Conservation (phyloP, 2,888 invertebrate species). For the Harmothoe impar region DNA sequence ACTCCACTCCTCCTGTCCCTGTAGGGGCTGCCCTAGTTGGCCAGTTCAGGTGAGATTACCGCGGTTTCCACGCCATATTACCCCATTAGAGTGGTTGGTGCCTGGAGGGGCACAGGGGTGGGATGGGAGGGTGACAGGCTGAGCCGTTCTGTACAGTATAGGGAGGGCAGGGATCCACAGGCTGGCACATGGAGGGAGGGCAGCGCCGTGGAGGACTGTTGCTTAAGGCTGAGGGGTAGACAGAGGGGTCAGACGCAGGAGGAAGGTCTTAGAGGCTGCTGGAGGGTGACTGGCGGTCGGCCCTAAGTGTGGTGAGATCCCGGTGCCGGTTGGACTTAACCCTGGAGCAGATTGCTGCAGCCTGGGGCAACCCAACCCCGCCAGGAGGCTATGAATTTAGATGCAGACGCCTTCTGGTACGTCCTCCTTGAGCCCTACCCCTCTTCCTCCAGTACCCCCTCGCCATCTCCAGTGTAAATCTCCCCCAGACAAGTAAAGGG, state of each 20-base stretch:
- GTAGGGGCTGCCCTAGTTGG: too few relatives aligned
- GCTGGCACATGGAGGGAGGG: background rate
- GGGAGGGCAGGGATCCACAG: too few relatives aligned
- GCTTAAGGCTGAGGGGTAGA: background rate
- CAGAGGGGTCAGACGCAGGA: background rate
- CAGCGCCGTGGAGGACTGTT: background rate
- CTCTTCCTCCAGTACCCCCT: background rate
- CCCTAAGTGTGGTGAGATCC: background rate
- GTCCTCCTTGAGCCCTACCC: background rate
- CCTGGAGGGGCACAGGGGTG: too few relatives aligned
- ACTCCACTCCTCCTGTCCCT: too few relatives aligned
- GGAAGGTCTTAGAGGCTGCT: background rate
- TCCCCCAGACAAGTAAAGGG: too few relatives aligned
- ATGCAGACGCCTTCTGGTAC: background rate
- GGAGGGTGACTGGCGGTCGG: constrained; percentile 17
- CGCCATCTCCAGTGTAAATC: background rate
- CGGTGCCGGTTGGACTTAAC: constrained; percentile 5
- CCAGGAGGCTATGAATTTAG: constrained; percentile 30
- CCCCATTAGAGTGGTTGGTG: too few relatives aligned
- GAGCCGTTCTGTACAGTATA: too few relatives aligned
- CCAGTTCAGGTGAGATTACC: constrained; percentile 3
- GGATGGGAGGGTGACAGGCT: too few relatives aligned
- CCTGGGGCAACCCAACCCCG: background rate
- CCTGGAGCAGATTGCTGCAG: constrained; percentile 7
- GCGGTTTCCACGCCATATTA: background rate